These are phyloP conservation scores for Hypomesus transpacificus DNA, from an alignment of 2,113 vertebrate genomes.

Conservation along the genomic window DNA sequence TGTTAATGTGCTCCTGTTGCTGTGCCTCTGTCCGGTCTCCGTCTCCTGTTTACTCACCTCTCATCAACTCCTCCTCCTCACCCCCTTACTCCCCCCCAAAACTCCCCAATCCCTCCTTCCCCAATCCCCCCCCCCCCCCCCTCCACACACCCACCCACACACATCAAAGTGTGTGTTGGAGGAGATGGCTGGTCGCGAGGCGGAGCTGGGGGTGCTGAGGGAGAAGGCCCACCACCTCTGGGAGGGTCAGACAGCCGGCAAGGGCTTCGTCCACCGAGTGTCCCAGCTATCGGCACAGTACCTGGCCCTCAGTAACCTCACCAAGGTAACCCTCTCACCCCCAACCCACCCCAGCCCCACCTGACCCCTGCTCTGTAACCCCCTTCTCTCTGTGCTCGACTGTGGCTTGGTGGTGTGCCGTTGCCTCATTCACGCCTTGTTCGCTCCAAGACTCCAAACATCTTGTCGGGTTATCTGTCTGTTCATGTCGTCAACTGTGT, in stretches of 20 bases:
- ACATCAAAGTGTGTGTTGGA: constrained; percentile 90
- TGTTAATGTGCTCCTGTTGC: constrained; percentile 30
- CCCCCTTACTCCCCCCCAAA: constrained; percentile 15
- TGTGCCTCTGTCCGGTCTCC: constrained; percentile 17
- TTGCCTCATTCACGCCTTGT: constrained; percentile 25
- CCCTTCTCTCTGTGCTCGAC: neutral
- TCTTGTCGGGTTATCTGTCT: constrained; percentile 12
- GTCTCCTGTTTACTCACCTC: neutral
- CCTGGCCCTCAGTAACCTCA: constrained; percentile 93
- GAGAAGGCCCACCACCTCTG: constrained; percentile 92
- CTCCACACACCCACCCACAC: constrained; percentile 32
- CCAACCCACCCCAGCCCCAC: constrained; percentile 11
- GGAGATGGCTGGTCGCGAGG: constrained; percentile 87
- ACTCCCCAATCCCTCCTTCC: constrained; percentile 36
- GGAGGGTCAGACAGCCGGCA: constrained; percentile 92
- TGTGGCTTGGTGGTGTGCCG: constrained; percentile 20
- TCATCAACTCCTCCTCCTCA: constrained; percentile 4
- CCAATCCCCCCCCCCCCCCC: constrained; percentile 65
- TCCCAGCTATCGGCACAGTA: constrained; percentile 94
- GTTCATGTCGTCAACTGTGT: constrained; percentile 9
- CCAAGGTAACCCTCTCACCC: constrained; percentile 83
- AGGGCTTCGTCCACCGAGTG: constrained; percentile 94
- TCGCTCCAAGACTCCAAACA: constrained; percentile 12
- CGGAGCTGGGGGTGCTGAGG: constrained; percentile 87
- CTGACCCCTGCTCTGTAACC: neutral